Evolutionary conservation across 2,113 vertebrate genomes (phyloP).

Genomic region (Eptesicus fuscus): DNA sequence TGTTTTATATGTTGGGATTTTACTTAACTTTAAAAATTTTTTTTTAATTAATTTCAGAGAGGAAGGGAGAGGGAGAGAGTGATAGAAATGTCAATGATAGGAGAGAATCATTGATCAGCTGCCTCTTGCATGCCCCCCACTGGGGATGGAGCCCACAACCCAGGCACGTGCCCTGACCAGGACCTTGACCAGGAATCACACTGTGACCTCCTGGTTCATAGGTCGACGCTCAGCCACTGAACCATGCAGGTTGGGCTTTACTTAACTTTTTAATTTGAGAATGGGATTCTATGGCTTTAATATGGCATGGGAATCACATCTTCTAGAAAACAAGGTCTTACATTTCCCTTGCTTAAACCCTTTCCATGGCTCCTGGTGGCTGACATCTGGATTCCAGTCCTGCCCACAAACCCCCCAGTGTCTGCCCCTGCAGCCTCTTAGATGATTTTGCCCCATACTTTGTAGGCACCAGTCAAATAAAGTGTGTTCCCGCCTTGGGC

Average conservation of each 20-base stretch:
- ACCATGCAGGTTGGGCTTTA: too few species aligned
- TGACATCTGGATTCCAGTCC: background rate
- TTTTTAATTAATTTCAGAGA: too few species aligned
- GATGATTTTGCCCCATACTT: background rate
- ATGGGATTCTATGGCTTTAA: background rate
- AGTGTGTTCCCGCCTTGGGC: background rate
- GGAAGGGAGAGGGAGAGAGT: too few species aligned
- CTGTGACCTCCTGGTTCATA: too few species aligned
- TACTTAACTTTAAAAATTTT: background rate
- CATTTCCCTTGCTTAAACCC: background rate
- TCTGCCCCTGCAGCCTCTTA: background rate
- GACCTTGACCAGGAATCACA: too few species aligned
- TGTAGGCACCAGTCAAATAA: fast-evolving
- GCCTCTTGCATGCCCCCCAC: too few species aligned
- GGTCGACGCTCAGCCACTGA: too few species aligned
- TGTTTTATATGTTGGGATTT: background rate
- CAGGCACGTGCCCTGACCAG: too few species aligned
- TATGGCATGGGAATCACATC: background rate
- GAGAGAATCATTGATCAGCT: too few species aligned
- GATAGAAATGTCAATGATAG: too few species aligned
- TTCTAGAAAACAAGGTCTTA: background rate
- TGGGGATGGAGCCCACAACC: too few species aligned
- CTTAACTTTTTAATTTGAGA: background rate
- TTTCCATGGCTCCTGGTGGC: background rate
- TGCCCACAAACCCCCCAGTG: background rate